A percentile compares a stretch with the other conserved stretches of the same genome.
Conservation (phyloP, 2,888 invertebrate genomes). For the Polylopha cassiicola region DNA sequence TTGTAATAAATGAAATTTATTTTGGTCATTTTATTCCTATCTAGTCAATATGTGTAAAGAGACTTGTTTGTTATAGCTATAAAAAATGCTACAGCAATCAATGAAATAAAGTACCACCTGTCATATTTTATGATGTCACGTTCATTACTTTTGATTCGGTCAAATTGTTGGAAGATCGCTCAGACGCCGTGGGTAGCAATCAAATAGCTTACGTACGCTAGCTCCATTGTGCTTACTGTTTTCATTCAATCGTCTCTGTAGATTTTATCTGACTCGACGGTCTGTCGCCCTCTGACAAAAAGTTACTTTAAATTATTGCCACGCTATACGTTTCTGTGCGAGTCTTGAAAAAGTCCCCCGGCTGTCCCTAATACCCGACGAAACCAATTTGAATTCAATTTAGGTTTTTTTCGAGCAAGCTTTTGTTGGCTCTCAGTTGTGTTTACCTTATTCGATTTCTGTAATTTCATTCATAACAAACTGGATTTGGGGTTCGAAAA, state of each 20-base stretch:
- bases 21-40: too few relatives aligned
- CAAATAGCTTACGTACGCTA: constrained; percentile 24
- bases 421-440: constrained; percentile 76
- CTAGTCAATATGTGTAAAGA: too few relatives aligned
- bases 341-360: constrained; percentile 68
- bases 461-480: constrained; percentile 78
- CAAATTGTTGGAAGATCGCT: constrained; percentile 10
- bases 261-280: constrained; percentile 49
- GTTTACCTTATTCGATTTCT: constrained; percentile 78
- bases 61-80: too few relatives aligned
- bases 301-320: constrained; percentile 68
- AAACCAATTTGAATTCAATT: constrained; percentile 78
- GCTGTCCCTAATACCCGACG: constrained; percentile 74
- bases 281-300: constrained; percentile 62
- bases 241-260: constrained; percentile 53
- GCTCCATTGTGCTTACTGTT: constrained; percentile 42
- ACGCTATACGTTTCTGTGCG: constrained; percentile 50
- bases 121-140: too few relatives aligned
- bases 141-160: constrained; percentile 11
- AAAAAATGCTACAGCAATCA: too few relatives aligned
- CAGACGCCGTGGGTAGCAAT: constrained; percentile 16
- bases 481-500: constrained; percentile 75
- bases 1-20: too few relatives aligned
- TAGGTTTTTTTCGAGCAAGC: constrained; percentile 74
- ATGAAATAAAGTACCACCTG: too few relatives aligned